phyloP scores from a whole-genome alignment of 1,140 invertebrate species.

The Tetramorium parvispinum region DNA sequence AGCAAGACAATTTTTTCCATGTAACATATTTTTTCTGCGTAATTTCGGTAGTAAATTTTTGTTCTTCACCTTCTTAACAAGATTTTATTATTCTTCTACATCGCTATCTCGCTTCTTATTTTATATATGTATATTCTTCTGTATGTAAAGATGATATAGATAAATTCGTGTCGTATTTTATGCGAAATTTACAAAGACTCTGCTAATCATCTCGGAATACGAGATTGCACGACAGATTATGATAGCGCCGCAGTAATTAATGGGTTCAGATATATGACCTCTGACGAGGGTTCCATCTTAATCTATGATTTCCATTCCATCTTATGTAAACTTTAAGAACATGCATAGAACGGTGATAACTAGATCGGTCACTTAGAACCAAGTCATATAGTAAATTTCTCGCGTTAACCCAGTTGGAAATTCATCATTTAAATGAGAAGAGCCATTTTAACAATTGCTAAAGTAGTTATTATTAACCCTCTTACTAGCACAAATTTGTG shows the following conservation, averaged over 20 bases:
- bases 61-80: background rate
- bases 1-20: background rate
- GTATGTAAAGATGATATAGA: background rate
- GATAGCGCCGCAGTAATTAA: conserved; percentile 16
- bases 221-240: conserved; percentile 21
- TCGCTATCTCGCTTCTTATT: background rate
- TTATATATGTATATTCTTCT: background rate
- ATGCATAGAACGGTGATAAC: background rate
- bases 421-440: background rate
- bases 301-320: background rate
- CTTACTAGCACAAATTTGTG: background rate
- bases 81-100: background rate
- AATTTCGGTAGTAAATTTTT: background rate
- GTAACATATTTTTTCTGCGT: background rate
- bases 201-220: conserved; percentile 8
- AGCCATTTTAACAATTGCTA: background rate
- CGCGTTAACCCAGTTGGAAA: background rate
- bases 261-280: background rate
- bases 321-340: conserved; percentile 27
- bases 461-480: background rate
- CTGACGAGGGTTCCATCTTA: conserved; percentile 12
- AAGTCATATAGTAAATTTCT: background rate
- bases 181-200: conserved; percentile 11
- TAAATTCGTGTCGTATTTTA: background rate
- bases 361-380: background rate